Percentiles rank a stretch among this genome's conserved stretches.
Conservation (phyloP, 30 jellyfish, hydroid and myxozoan species). For the Turritopsis dohrnii region DNA sequence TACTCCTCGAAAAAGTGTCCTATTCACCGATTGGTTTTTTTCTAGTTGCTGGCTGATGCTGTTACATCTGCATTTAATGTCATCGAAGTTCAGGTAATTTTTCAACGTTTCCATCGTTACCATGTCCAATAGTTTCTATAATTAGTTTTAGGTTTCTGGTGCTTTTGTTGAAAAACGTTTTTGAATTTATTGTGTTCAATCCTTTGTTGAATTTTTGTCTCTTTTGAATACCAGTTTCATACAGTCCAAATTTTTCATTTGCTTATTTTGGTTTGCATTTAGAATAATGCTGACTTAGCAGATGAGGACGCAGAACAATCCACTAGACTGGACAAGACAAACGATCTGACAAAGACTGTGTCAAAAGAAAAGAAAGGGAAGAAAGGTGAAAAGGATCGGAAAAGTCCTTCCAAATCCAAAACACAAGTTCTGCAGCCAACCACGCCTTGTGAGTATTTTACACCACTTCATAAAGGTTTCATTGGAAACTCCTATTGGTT, state of each 20-base stretch:
- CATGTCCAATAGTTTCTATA: too few relatives aligned
- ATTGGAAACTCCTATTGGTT: conserved; percentile 18
- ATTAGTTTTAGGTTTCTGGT: too few relatives aligned
- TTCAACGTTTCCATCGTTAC: too few relatives aligned
- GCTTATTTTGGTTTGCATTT: not conserved
- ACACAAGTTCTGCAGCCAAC: conserved; percentile 46
- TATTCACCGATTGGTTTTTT: not conserved
- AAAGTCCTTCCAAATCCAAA: conserved; percentile 42
- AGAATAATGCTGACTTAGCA: conserved; percentile 54
- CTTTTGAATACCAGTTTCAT: too few relatives aligned
- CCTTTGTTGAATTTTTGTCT: not conserved
- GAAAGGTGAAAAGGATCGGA: conserved; percentile 32
- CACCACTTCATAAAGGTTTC: not conserved
- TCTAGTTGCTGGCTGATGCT: conserved; percentile 67
- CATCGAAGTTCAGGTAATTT: conserved; percentile 68
- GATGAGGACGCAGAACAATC: conserved; percentile 64
- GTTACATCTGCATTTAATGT: conserved; percentile 44
- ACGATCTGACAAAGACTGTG: conserved; percentile 40
- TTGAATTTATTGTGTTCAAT: not conserved
- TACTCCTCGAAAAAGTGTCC: not conserved
- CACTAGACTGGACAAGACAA: conserved; percentile 43
- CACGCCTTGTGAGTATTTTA: conserved; percentile 20
- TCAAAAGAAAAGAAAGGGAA: conserved; percentile 63
- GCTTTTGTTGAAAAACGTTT: too few relatives aligned
- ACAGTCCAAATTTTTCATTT: too few relatives aligned